These are phyloP conservation scores for Spermophilus dauricus DNA, from an alignment of 2,113 vertebrate genomes.

Conservation along the genomic window DNA sequence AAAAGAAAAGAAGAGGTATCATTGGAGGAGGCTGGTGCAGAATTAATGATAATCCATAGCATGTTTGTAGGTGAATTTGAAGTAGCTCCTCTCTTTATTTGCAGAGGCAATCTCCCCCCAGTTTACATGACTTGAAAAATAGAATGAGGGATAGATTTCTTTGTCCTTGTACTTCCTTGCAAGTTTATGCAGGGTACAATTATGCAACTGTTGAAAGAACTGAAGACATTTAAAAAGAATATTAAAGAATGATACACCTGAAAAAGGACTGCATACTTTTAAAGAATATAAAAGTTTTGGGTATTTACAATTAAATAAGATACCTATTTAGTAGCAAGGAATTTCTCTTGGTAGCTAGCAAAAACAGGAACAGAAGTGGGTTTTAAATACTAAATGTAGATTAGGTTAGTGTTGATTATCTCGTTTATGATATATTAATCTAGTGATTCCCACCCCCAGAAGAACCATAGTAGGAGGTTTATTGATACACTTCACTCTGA, in stretches of 20 bases:
- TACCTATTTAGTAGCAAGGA: neutral
- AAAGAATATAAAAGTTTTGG: neutral
- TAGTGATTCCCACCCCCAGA: neutral
- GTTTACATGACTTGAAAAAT: neutral
- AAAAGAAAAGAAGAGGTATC: neutral
- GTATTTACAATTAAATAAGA: neutral
- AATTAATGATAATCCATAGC: neutral
- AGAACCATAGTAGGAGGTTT: neutral
- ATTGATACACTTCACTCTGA: neutral
- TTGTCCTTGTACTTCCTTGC: neutral
- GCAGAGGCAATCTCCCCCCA: neutral
- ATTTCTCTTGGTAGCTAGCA: neutral
- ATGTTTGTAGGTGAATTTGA: neutral
- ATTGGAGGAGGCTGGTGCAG: neutral
- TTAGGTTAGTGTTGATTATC: neutral
- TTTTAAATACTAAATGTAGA: neutral
- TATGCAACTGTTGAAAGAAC: neutral
- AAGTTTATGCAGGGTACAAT: neutral
- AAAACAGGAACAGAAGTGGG: neutral
- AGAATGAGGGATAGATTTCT: neutral
- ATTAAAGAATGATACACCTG: neutral
- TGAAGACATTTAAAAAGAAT: constrained; percentile 7
- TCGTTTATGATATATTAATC: neutral
- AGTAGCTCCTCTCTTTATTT: neutral
- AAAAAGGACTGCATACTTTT: neutral